These are phyloP conservation scores for Atta colombica DNA, from an alignment of 1,140 invertebrate genomes.

Conservation along the genomic window DNA sequence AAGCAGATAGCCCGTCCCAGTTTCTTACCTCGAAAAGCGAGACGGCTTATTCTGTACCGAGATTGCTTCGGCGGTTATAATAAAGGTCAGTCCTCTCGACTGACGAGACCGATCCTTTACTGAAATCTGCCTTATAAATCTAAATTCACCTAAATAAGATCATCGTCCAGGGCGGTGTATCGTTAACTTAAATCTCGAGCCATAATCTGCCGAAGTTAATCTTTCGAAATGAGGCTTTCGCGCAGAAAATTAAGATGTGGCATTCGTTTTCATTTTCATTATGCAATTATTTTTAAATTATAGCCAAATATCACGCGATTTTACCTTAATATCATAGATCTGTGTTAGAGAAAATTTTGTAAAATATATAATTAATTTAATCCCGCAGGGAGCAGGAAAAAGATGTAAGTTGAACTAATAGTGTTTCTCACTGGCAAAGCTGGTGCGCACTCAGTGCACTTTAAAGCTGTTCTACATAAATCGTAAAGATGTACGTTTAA, in stretches of 20 bases:
- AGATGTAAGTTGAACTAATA: not conserved
- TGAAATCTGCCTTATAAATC: constrained; percentile 26
- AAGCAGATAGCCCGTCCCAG: constrained; percentile 7
- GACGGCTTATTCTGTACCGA: not conserved
- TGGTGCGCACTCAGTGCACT: no score
- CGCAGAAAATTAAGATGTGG: constrained; percentile 32
- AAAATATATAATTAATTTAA: constrained; percentile 24
- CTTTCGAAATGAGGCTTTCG: constrained; percentile 8
- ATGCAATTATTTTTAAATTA: constrained; percentile 42
- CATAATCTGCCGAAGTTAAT: not conserved
- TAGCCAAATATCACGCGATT: constrained; percentile 4
- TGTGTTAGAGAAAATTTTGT: not conserved
- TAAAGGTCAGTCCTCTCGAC: constrained; percentile 28
- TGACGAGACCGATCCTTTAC: not conserved
- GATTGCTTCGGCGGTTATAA: constrained; percentile 31
- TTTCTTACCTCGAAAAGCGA: not conserved
- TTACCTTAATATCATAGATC: not conserved
- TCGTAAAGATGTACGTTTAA: no score
- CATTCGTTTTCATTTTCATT: constrained; percentile 28
- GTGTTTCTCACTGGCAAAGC: no score
- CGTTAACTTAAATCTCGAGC: constrained; percentile 7
- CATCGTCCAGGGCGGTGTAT: not conserved
- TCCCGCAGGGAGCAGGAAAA: not conserved
- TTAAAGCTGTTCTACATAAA: no score
- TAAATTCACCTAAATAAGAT: constrained; percentile 24